phyloP scores from a whole-genome alignment of 2,888 invertebrate species.

The Xylota sylvarum region DNA sequence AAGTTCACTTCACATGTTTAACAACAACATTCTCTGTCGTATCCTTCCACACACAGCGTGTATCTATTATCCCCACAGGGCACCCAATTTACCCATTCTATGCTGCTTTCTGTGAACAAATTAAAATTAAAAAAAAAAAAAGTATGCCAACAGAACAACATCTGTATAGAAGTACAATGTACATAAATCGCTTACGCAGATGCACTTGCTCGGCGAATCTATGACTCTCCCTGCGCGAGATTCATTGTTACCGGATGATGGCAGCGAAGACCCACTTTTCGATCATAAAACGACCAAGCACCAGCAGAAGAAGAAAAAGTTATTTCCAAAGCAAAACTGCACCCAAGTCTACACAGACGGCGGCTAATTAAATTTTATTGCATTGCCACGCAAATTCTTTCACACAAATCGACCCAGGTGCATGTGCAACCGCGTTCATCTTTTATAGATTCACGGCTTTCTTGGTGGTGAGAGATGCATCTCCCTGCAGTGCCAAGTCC shows the following conservation, averaged over 20 bases:
- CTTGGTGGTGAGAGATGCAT: neutral
- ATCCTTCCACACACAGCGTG: neutral
- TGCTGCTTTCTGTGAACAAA: neutral
- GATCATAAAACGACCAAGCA: conserved; percentile 3
- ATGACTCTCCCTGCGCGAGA: conserved; percentile 6
- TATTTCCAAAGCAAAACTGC: neutral
- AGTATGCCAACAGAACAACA: conserved; percentile 4
- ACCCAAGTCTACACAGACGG: conserved; percentile 21
- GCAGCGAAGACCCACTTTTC: conserved; percentile 27
- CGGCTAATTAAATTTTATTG: conserved; percentile 58
- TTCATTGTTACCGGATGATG: conserved; percentile 25
- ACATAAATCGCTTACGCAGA: conserved; percentile 9
- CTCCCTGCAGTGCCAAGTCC: neutral
- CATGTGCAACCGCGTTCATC: conserved; percentile 15
- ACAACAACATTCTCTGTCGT: neutral
- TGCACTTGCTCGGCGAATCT: conserved; percentile 17
- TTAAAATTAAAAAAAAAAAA: neutral
- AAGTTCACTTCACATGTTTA: neutral
- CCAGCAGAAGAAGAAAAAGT: neutral
- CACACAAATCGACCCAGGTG: conserved; percentile 38
- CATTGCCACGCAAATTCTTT: conserved; percentile 36
- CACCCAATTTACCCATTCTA: neutral
- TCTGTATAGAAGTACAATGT: conserved; percentile 13
- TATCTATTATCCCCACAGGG: neutral
- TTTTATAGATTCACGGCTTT: conserved; percentile 1